phyloP scores from a whole-genome alignment of 2,888 invertebrate genomes.

The Scaptomyza parva region DNA sequence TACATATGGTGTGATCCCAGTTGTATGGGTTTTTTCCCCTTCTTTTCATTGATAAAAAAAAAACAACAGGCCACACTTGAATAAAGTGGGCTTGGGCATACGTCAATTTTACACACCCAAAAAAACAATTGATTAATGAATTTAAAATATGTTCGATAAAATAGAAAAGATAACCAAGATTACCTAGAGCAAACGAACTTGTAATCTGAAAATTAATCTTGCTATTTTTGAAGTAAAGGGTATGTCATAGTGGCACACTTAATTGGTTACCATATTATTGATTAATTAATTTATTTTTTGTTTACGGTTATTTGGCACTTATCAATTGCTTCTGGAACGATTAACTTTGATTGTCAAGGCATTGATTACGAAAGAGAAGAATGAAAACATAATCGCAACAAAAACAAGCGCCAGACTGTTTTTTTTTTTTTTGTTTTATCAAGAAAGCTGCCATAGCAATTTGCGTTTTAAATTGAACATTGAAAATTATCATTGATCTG shows the following conservation, averaged over 20 bases:
- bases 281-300: conserved; percentile 14
- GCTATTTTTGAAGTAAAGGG: not conserved
- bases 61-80: too few relatives aligned
- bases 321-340: conserved; percentile 6
- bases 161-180: too few relatives aligned
- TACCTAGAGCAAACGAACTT: too few relatives aligned
- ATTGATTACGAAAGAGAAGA: conserved; percentile 3
- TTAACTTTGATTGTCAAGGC: conserved; percentile 12
- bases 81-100: not conserved
- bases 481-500: not conserved
- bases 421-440: too few relatives aligned
- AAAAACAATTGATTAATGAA: conserved; percentile 15
- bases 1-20: conserved; percentile 8
- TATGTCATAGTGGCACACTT: not conserved
- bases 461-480: not conserved
- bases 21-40: not conserved
- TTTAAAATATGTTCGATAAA: not conserved
- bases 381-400: not conserved
- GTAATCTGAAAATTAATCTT: too few relatives aligned
- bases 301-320: conserved; percentile 13
- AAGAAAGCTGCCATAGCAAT: not conserved
- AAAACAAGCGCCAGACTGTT: not conserved
- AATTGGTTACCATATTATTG: not conserved
- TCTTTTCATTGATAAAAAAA: conserved; percentile 40
- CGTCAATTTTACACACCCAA: not conserved